Evolutionary conservation across 2,797 vertebrate species (phyloP).

Genomic region (Acropternis orthonyx): DNA sequence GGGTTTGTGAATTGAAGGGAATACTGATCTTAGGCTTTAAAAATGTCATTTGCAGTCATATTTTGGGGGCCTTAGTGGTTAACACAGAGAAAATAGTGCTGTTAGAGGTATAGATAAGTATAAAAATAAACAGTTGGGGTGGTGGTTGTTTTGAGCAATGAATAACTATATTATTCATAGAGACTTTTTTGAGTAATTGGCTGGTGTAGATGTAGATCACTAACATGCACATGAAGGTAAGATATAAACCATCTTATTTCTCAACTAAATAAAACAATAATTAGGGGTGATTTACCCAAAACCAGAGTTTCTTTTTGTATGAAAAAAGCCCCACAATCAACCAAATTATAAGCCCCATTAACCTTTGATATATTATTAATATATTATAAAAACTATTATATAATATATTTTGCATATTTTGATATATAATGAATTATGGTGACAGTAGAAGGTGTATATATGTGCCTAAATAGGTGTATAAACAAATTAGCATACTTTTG

Average conservation of each 20-base stretch:
- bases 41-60: background rate
- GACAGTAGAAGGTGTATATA: background rate
- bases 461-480: background rate
- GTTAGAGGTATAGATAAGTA: background rate
- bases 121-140: background rate
- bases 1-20: conserved; percentile 14
- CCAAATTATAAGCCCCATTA: background rate
- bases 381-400: background rate
- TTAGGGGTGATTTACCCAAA: background rate
- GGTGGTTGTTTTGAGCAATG: background rate
- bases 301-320: background rate
- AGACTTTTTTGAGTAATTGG: background rate
- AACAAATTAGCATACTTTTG: background rate
- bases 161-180: background rate
- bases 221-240: conserved; percentile 28
- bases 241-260: conserved; percentile 12
- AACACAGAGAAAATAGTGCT: background rate
- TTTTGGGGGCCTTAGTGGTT: background rate
- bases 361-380: background rate
- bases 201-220: background rate
- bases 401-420: background rate
- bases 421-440: background rate
- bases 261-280: background rate
- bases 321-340: background rate
- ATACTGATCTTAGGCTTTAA: conserved; percentile 17